phyloP scores from a whole-genome alignment of 2,888 invertebrate genomes.

The Tyria jacobaeae region DNA sequence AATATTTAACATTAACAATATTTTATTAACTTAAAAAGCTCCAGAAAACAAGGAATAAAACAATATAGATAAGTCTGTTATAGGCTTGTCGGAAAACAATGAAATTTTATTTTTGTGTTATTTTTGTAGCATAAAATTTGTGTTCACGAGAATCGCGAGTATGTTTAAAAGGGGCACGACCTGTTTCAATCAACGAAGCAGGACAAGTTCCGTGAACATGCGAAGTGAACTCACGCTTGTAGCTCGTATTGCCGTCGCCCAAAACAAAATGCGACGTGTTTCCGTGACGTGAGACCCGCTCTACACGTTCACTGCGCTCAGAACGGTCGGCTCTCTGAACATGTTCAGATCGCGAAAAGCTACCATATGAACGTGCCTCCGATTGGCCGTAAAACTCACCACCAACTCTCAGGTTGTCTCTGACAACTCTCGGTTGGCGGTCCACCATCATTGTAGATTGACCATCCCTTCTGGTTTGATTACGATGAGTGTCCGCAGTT shows the following conservation, averaged over 20 bases:
- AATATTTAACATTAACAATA: constrained; percentile 47
- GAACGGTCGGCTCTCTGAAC: constrained; percentile 73
- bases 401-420: constrained; percentile 90
- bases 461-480: constrained; percentile 79
- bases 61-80: constrained; percentile 40
- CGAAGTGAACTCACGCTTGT: constrained; percentile 92
- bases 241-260: constrained; percentile 90
- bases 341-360: constrained; percentile 85
- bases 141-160: constrained; percentile 94
- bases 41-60: constrained; percentile 63
- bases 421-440: constrained; percentile 87
- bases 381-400: constrained; percentile 91
- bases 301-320: constrained; percentile 85
- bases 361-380: constrained; percentile 90
- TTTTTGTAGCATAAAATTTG: constrained; percentile 92
- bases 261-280: constrained; percentile 92
- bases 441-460: constrained; percentile 86
- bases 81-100: constrained; percentile 21
- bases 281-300: constrained; percentile 87
- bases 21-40: constrained; percentile 58
- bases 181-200: constrained; percentile 91
- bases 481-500: constrained; percentile 67
- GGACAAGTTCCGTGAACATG: constrained; percentile 92
- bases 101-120: constrained; percentile 65
- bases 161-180: constrained; percentile 92